A percentile compares a stretch with the other conserved stretches of the same genome.
Conservation (phyloP, 2,888 invertebrate genomes). For the Catocala sponsa region DNA sequence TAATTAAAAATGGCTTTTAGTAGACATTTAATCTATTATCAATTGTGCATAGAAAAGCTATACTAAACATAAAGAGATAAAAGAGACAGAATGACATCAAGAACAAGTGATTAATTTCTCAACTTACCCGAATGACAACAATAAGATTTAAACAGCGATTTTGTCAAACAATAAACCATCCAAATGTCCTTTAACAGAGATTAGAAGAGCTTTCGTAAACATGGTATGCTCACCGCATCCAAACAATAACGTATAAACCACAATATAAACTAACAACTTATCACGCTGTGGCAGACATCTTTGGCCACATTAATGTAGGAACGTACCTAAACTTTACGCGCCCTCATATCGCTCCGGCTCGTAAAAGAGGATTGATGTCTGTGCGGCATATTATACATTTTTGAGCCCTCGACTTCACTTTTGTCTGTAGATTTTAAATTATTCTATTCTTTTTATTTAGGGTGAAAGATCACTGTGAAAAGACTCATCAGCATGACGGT, state of each 20-base stretch:
- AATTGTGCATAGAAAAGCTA: too few relatives aligned
- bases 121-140: background rate
- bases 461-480: background rate
- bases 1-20: too few relatives aligned
- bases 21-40: too few relatives aligned
- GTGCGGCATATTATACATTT: slow-evolving; percentile 15
- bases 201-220: background rate
- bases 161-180: background rate
- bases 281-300: slow-evolving; percentile 39
- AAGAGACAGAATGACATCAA: too few relatives aligned
- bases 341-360: slow-evolving; percentile 30
- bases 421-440: slow-evolving; percentile 5
- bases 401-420: slow-evolving; percentile 1
- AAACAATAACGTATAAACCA: slow-evolving; percentile 41
- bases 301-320: slow-evolving; percentile 1
- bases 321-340: slow-evolving; percentile 31
- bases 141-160: background rate
- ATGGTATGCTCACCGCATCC: slow-evolving; percentile 11
- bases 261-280: slow-evolving; percentile 41
- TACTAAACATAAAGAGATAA: too few relatives aligned
- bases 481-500: background rate
- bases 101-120: too few relatives aligned
- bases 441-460: slow-evolving; percentile 4
- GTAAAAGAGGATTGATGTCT: slow-evolving; percentile 31
- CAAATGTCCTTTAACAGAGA: slow-evolving; percentile 1